Conservation (phyloP, 2,113 vertebrate species). For the Phalacrocorax carbo region DNA sequence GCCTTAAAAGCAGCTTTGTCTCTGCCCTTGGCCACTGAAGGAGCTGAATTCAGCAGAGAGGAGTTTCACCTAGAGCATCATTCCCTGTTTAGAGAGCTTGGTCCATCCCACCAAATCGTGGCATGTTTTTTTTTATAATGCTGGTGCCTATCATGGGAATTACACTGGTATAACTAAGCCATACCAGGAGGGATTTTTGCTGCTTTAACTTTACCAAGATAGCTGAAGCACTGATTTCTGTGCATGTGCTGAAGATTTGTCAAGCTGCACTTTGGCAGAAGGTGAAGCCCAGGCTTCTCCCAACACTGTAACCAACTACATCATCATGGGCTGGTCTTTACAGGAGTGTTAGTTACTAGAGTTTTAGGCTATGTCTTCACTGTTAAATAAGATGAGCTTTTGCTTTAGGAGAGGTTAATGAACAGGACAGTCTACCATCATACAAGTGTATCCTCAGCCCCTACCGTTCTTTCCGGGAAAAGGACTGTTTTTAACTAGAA, state of each 20-base stretch:
- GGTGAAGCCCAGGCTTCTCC: not conserved
- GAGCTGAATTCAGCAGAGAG: not conserved
- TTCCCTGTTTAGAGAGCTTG: not conserved
- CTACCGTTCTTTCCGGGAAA: not conserved
- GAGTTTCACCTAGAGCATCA: not conserved
- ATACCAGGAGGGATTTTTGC: not conserved
- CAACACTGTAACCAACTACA: not conserved
- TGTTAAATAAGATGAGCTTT: not conserved
- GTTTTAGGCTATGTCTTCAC: not conserved
- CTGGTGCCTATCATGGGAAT: not conserved
- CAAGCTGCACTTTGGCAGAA: not conserved
- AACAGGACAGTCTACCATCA: not conserved
- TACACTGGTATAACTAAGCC: not conserved
- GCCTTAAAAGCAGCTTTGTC: not conserved
- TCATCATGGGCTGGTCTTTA: not conserved
- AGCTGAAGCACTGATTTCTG: not conserved
- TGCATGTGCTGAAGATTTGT: not conserved
- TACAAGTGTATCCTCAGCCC: not conserved
- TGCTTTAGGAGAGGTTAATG: not conserved
- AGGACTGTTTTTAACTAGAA: not conserved
- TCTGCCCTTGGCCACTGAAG: not conserved
- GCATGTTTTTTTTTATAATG: not conserved
- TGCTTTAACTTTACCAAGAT: not conserved
- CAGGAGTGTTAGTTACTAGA: not conserved
- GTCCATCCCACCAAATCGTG: not conserved